Percentiles rank a stretch among this genome's conserved stretches.
These are phyloP conservation scores for Sebastes goodei DNA, from an alignment of 2,797 vertebrate species.

Conservation along the genomic window DNA sequence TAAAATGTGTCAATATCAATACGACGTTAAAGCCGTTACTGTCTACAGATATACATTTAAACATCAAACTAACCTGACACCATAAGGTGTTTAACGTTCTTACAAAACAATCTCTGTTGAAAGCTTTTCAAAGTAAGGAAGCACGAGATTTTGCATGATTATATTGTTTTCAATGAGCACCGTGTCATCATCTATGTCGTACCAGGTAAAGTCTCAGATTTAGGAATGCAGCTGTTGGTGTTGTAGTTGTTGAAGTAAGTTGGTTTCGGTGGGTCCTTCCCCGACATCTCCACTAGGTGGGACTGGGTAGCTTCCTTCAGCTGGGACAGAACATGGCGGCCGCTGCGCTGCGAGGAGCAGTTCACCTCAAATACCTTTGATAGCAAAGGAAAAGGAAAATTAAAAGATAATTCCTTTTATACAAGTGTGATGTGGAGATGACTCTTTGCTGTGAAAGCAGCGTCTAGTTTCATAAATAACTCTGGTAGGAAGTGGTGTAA, in stretches of 20 bases:
- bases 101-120: neutral
- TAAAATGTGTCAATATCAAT: neutral
- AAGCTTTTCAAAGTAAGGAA: neutral
- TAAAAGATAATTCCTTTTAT: neutral
- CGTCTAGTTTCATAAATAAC: fast-evolving
- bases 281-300: constrained; percentile 91
- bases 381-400: neutral
- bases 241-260: constrained; percentile 85
- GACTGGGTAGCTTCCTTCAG: constrained; percentile 96
- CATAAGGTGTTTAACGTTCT: neutral
- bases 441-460: neutral
- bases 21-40: neutral
- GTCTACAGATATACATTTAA: neutral
- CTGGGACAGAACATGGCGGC: constrained; percentile 90
- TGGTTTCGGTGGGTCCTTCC: constrained; percentile 84
- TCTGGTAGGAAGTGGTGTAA: too few species aligned
- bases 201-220: constrained; percentile 82
- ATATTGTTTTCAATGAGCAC: neutral
- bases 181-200: constrained; percentile 15
- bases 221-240: constrained; percentile 32
- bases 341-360: constrained; percentile 91
- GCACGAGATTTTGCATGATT: neutral
- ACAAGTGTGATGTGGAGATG: neutral
- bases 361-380: constrained; percentile 95
- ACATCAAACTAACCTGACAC: neutral